A percentile compares a stretch with the other conserved stretches of the same genome.
Evolutionary conservation across 2,888 invertebrate species (phyloP).

Genomic region (Eristalinus aeneus): DNA sequence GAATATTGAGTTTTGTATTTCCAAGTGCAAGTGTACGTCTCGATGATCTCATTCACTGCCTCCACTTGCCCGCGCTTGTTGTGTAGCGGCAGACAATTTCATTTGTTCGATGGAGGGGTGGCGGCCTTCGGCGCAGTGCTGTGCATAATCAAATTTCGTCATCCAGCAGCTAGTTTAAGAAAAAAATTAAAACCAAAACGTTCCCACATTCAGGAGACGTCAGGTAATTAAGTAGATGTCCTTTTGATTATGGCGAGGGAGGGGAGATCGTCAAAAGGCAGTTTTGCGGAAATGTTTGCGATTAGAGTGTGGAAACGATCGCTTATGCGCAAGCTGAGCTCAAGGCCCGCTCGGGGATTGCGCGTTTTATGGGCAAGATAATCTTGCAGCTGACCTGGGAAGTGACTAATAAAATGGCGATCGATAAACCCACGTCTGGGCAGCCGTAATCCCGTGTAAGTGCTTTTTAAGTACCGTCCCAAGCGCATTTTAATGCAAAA

Average conservation of each 20-base stretch:
- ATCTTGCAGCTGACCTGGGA: background rate
- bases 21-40: conserved; percentile 9
- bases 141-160: background rate
- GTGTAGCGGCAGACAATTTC: background rate
- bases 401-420: background rate
- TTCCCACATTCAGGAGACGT: background rate
- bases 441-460: background rate
- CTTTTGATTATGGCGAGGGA: background rate
- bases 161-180: background rate
- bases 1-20: conserved; percentile 38
- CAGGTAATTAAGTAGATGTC: background rate
- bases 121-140: background rate
- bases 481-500: background rate
- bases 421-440: background rate
- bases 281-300: background rate
- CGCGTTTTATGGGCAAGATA: background rate
- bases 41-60: background rate
- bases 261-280: background rate
- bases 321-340: background rate
- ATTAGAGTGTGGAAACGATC: background rate
- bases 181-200: background rate
- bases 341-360: background rate
- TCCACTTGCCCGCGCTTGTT: background rate
- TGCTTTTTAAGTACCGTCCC: background rate
- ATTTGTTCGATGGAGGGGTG: background rate